phyloP scores from a whole-genome alignment of 2,113 vertebrate species.

The Boulengeromyrus knoepffleri region DNA sequence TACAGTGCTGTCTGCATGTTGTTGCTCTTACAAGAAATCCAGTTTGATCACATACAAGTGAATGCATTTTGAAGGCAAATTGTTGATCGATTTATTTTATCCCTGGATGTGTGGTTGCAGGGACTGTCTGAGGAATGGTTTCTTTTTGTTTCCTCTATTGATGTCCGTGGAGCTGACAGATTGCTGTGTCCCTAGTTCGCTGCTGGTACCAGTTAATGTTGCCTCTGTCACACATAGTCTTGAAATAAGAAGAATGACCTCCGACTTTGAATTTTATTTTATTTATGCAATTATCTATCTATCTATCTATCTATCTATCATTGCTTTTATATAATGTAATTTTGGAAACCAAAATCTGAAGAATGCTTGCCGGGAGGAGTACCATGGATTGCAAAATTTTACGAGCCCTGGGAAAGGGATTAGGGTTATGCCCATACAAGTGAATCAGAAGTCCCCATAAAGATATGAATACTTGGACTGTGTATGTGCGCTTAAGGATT shows the following conservation, averaged over 20 bases:
- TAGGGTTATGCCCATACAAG: background rate
- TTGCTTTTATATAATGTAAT: background rate
- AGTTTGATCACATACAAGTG: too few species aligned
- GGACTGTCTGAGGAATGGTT: background rate
- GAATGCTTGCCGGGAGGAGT: background rate
- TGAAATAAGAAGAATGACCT: background rate
- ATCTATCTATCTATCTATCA: too few species aligned
- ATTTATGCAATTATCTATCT: too few species aligned
- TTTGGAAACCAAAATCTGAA: background rate
- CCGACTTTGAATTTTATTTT: too few species aligned
- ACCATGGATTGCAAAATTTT: background rate
- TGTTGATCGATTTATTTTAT: background rate
- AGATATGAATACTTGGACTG: background rate
- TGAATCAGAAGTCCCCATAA: background rate
- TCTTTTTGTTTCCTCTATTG: background rate
- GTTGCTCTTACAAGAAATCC: background rate
- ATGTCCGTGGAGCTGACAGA: background rate
- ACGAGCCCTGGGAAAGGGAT: background rate
- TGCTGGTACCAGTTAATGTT: background rate
- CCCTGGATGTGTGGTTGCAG: background rate
- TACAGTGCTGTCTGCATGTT: background rate
- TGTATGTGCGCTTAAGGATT: background rate
- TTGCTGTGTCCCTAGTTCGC: background rate
- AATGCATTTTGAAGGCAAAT: background rate
- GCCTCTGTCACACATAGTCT: background rate